Evolutionary conservation across 2,797 vertebrate genomes (phyloP), one percentile per base, ranked within the genome.

Genomic region (Urocyon cinereoargenteus): DNA sequence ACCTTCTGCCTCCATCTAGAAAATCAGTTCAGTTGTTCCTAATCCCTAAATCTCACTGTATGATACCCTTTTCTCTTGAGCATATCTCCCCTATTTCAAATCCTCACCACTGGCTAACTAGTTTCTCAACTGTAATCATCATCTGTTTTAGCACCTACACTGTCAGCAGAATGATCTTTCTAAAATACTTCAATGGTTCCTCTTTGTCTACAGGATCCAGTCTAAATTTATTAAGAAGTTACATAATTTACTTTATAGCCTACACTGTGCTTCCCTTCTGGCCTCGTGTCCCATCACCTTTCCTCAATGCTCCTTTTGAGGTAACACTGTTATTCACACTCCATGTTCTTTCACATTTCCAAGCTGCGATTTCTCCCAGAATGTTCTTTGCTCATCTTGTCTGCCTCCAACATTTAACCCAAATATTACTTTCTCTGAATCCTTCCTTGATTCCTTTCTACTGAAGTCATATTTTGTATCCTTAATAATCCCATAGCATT

Each of bases 351-450:
- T 70, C 64, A 90, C 1, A 45, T 86, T 31, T 64, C 45, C 7
- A 78, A 94, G n/a, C 19, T 66, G 6, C 82, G 34, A n/a, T 7
- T 82, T 82, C 49, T 40, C 68, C 28, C 26, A 51, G 68, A 64
- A 40, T 83, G 57, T 77, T 34, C 31, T 82, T 92, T 96, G 45
- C 53, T 87, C 16, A 26, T 5, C 21, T 78, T 89, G 22, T 26
- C 45, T 84, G 21, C 36, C 28, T 86, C 11, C 2, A 59, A 84
- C 53, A 55, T 90, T 83, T 64, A 31, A 40, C 79, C 49, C 66
- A 70, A 55, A 83, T 86, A 64, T 75, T 84, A 55, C 14, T 89
- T 86, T 62, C 62, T 94, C 78, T 92, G 66, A 94, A 68, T 70
- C 40, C 13, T 84, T 83, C n/a, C 18, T 93, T 82, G 53, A 88